These are phyloP conservation scores for Notolabrus celidotus DNA, from an alignment of 2,797 vertebrate species.

Conservation along the genomic window DNA sequence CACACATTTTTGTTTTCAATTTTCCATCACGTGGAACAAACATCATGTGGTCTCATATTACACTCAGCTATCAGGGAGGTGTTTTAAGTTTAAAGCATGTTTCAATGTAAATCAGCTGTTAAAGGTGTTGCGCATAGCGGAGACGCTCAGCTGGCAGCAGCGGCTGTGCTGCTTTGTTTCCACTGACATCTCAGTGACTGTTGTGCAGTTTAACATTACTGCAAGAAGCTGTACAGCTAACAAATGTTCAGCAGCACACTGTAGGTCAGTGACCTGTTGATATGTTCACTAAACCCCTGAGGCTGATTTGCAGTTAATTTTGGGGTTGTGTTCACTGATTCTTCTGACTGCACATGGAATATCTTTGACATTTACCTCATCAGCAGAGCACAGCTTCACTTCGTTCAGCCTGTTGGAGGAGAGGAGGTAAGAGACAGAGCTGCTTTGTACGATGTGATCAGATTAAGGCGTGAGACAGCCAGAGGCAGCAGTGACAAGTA, in stretches of 20 bases:
- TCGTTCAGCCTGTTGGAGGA: slow-evolving; percentile 11
- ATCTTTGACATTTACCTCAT: slow-evolving; percentile 34
- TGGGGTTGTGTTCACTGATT: slow-evolving; percentile 35
- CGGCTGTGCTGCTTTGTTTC: too few relatives aligned
- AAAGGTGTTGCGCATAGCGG: too few relatives aligned
- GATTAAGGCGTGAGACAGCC: slow-evolving; percentile 58
- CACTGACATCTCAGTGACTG: slow-evolving; percentile 38
- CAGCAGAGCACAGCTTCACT: slow-evolving; percentile 18
- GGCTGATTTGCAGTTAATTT: slow-evolving; percentile 43
- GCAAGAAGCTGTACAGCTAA: slow-evolving; percentile 30
- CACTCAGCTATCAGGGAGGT: too few relatives aligned
- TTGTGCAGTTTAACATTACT: slow-evolving; percentile 31
- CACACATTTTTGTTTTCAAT: too few relatives aligned
- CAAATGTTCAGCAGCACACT: slow-evolving; percentile 35
- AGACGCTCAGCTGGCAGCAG: too few relatives aligned
- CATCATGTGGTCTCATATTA: too few relatives aligned
- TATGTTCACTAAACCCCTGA: slow-evolving; percentile 39
- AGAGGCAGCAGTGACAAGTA: slow-evolving; percentile 54
- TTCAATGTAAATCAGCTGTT: too few relatives aligned
- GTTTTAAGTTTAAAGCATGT: too few relatives aligned
- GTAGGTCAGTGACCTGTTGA: slow-evolving; percentile 40
- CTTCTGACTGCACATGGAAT: slow-evolving; percentile 14
- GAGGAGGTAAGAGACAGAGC: slow-evolving; percentile 48
- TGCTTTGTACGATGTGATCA: slow-evolving; percentile 54
- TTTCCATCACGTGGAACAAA: too few relatives aligned